Evolutionary conservation across 2,797 vertebrate species (phyloP), one percentile per base, ranked within the genome.

Genomic region (Leuciscus waleckii): DNA sequence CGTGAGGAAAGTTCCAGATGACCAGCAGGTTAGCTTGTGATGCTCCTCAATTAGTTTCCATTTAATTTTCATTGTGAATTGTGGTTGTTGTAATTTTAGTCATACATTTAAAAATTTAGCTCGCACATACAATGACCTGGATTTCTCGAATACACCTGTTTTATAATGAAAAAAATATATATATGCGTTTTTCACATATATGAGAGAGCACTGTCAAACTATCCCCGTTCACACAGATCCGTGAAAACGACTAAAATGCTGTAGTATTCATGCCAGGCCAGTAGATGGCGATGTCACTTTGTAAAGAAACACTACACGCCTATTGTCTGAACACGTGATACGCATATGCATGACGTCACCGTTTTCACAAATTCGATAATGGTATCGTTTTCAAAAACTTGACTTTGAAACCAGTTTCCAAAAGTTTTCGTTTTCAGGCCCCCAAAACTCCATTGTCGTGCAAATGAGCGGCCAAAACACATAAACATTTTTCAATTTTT

Each of bases 1-100:
- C 16, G 97, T 99, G 56, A 95, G 98, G 68, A 99, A 99, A 88
- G 98, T 99, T 85, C 98, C 98, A 5, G 98, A 99, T 87, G 97
- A 99, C 91, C 98, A 99, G 87, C 98, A 99, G 97, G 98, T 95
- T 61, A 91, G 92, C 81, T 35, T 23, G 29, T 63, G 35, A 85
- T 32, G 19, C 29, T 16, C 14, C 43, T 46, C 11, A 43, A 10
- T 56, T 26, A 19, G 76, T 39, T 67, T 70, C 5, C 6, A 2
- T 76, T 54, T 37, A 4, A 5, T 17, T 49, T 16, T 39, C 26
- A 4, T 35, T n/a, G 32, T 81, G 11, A 71, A 37, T 39, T 80
- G 35, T 51, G 58, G 23, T 77, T 43, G 68, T 2, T 56, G 51
- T 56, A 1, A 54, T 76, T 76, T 23, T 41, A 43, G 8, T 56